These are phyloP conservation scores for Anser brachyrhynchus DNA, from an alignment of 2,113 vertebrate species.

Conservation along the genomic window DNA sequence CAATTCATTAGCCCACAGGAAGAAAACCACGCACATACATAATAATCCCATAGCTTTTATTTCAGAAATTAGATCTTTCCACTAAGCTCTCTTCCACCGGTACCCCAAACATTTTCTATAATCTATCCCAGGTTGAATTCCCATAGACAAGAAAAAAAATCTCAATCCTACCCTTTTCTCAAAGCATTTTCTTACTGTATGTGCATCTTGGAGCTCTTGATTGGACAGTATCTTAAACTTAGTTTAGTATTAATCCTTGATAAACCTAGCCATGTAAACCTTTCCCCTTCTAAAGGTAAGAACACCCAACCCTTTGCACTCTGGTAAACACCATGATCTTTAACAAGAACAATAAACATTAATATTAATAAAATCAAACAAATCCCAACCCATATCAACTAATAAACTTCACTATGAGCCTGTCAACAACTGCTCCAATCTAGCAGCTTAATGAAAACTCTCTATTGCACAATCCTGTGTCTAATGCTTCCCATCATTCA, in stretches of 20 bases:
- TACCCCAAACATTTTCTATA: background rate
- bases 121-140: background rate
- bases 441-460: background rate
- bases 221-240: background rate
- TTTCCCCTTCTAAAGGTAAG: background rate
- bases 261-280: background rate
- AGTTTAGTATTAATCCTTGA: background rate
- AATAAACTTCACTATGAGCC: background rate
- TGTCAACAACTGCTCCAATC: background rate
- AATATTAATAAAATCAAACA: background rate
- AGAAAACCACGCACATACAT: background rate
- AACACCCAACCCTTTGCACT: background rate
- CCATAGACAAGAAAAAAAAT: background rate
- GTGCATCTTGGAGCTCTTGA: background rate
- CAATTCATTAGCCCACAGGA: background rate
- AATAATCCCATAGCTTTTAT: background rate
- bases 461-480: background rate
- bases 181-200: background rate
- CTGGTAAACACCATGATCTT: background rate
- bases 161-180: background rate
- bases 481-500: background rate
- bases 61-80: background rate
- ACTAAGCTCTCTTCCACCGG: background rate
- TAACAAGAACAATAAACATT: background rate
- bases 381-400: background rate